These are phyloP conservation scores for Mesorhabditis spiculigera DNA, from an alignment of 2,888 invertebrate genomes.

Conservation along the genomic window DNA sequence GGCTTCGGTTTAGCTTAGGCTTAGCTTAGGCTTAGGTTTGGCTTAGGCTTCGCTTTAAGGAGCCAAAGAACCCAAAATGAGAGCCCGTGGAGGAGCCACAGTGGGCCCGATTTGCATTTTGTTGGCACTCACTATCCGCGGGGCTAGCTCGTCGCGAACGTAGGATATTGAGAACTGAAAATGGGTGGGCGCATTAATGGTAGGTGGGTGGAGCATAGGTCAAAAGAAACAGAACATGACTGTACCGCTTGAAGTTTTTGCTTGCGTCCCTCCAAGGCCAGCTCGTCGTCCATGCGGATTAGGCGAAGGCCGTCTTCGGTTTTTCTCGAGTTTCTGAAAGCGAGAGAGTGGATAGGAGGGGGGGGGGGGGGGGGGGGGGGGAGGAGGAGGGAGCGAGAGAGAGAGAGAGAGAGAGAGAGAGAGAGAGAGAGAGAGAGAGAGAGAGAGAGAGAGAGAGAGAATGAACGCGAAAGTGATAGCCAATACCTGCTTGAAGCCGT, in stretches of 20 bases:
- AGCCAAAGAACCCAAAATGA: too few species aligned
- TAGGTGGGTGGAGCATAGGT: background rate
- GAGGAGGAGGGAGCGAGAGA: too few species aligned
- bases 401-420: too few species aligned
- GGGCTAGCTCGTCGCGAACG: background rate
- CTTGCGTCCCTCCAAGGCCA: conserved; percentile 26
- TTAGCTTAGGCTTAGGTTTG: too few species aligned
- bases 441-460: too few species aligned
- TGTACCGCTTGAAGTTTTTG: conserved; percentile 31
- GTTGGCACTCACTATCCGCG: background rate
- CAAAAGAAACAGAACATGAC: background rate
- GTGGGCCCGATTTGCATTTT: too few species aligned
- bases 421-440: too few species aligned
- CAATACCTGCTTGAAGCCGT: conserved; percentile 46
- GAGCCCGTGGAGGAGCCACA: too few species aligned
- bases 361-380: too few species aligned
- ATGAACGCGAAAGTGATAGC: background rate
- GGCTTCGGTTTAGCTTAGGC: too few species aligned
- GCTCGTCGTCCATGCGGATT: conserved; percentile 79
- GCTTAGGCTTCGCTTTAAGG: too few species aligned
- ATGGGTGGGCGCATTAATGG: background rate
- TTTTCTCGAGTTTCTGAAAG: conserved; percentile 63
- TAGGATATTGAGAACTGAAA: background rate
- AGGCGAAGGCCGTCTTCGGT: conserved; percentile 93
- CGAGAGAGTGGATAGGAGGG: too few species aligned